phyloP scores from a whole-genome alignment of 2,888 invertebrate species.

The Acleris literana region DNA sequence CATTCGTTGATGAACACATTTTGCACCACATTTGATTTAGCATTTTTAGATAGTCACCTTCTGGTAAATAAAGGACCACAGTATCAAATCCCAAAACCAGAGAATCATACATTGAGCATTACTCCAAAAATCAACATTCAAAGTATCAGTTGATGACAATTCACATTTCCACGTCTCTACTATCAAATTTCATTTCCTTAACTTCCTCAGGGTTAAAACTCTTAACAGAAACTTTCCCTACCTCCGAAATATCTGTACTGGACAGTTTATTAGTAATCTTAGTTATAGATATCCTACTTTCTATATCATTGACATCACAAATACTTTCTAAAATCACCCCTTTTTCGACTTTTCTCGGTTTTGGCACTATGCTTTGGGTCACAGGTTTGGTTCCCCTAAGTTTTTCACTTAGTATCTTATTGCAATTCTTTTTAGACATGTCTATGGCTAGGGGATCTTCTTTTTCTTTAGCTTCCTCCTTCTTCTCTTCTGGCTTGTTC shows the following conservation, averaged over 20 bases:
- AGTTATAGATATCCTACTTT: conserved; percentile 79
- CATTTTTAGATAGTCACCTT: no score
- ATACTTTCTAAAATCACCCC: conserved; percentile 67
- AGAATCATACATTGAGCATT: conserved; percentile 23
- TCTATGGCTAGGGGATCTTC: conserved; percentile 73
- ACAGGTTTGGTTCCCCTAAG: conserved; percentile 62
- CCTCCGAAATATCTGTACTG: conserved; percentile 64
- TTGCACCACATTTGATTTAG: no score
- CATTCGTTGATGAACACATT: no score
- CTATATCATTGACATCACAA: conserved; percentile 74
- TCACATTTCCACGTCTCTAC: conserved; percentile 76
- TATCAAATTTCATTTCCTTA: conserved; percentile 69
- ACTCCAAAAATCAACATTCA: conserved; percentile 6
- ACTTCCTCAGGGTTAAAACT: conserved; percentile 75
- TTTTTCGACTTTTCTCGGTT: conserved; percentile 71
- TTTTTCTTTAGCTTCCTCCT: conserved; percentile 50
- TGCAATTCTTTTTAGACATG: conserved; percentile 74
- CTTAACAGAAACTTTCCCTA: conserved; percentile 65
- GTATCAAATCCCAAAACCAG: no score
- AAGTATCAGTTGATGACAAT: conserved; percentile 7
- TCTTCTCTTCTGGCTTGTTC: conserved; percentile 71
- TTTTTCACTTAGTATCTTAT: conserved; percentile 72
- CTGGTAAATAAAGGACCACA: no score
- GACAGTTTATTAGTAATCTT: conserved; percentile 79
- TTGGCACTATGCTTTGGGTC: conserved; percentile 53